These are phyloP conservation scores for Eptesicus fuscus DNA, from an alignment of 2,113 vertebrate species.

Conservation along the genomic window DNA sequence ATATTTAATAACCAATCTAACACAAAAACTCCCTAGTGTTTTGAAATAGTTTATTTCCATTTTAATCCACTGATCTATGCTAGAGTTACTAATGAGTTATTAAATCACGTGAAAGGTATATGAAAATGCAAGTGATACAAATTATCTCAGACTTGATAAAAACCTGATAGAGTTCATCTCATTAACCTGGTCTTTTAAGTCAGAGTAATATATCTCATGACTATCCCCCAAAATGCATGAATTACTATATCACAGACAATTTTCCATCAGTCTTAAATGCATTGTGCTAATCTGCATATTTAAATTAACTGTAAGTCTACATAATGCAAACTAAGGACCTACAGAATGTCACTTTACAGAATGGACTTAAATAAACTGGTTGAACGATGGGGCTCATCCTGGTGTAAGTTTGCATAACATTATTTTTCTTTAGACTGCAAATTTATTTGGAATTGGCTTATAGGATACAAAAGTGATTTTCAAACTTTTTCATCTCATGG, in stretches of 20 bases:
- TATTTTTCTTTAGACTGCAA: background rate
- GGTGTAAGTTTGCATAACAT: background rate
- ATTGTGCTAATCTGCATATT: background rate
- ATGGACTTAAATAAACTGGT: background rate
- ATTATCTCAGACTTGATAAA: background rate
- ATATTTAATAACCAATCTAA: constrained; percentile 26
- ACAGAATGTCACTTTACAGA: background rate
- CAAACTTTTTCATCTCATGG: background rate
- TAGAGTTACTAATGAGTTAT: background rate
- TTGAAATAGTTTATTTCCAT: constrained; percentile 30
- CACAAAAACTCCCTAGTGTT: background rate
- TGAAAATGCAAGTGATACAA: constrained; percentile 23
- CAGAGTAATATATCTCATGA: background rate
- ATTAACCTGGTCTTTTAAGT: background rate
- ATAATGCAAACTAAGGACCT: background rate
- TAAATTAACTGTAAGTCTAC: background rate
- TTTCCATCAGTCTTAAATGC: background rate
- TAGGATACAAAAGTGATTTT: background rate
- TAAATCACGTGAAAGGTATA: background rate
- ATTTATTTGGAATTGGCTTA: background rate
- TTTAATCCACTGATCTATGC: background rate
- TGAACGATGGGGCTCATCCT: background rate
- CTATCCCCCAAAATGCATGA: background rate
- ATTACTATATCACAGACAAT: background rate
- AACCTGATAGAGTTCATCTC: constrained; percentile 1